These are phyloP conservation scores for Neostethus bicornis DNA, from an alignment of 2,797 vertebrate species.

Conservation along the genomic window DNA sequence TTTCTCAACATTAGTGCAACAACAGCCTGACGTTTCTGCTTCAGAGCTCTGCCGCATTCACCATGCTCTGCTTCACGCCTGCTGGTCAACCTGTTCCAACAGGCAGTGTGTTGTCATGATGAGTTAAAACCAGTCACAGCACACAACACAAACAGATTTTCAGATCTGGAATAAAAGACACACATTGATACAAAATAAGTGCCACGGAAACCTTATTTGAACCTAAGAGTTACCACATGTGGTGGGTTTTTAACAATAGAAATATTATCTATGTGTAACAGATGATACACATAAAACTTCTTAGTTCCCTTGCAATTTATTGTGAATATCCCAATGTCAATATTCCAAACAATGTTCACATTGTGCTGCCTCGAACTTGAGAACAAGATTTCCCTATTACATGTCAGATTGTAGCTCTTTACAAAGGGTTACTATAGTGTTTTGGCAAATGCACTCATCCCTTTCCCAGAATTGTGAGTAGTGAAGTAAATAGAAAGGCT, in stretches of 20 bases:
- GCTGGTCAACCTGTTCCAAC: background rate
- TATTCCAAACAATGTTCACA: background rate
- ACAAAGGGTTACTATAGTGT: conserved; percentile 50
- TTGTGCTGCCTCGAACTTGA: background rate
- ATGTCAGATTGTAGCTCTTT: conserved; percentile 27
- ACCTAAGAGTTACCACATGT: background rate
- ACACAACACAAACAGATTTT: background rate
- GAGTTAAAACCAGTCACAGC: background rate
- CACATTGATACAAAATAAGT: background rate
- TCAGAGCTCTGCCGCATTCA: background rate
- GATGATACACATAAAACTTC: background rate
- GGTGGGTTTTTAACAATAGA: background rate
- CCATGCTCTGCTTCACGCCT: background rate
- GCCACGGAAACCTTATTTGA: background rate
- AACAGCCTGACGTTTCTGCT: conserved; percentile 1
- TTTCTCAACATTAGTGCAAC: background rate
- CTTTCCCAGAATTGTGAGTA: conserved; percentile 72
- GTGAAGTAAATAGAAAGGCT: conserved; percentile 67
- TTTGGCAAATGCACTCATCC: conserved; percentile 46
- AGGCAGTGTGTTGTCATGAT: background rate
- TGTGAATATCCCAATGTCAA: conserved; percentile 3
- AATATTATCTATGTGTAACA: background rate
- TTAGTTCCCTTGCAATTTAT: background rate
- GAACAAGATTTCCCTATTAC: conserved; percentile 8
- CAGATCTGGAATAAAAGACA: background rate